phyloP scores from a whole-genome alignment of 2,888 invertebrate genomes.

The Lithophane leautieri region DNA sequence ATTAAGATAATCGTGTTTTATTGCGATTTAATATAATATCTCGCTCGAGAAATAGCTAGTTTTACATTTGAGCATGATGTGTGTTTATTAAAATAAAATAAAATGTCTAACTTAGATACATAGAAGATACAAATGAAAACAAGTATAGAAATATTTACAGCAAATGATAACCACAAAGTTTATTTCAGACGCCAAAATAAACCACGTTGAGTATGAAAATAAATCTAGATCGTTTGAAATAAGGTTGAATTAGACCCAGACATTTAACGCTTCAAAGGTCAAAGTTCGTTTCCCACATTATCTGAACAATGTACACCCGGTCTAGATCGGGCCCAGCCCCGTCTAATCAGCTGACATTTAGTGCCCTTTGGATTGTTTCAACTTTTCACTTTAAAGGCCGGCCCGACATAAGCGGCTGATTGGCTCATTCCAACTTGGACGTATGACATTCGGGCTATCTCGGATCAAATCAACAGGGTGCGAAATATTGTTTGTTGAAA shows the following conservation, averaged over 20 bases:
- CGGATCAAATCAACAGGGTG: constrained; percentile 40
- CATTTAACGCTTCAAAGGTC: constrained; percentile 41
- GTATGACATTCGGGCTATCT: constrained; percentile 37
- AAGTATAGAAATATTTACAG: not conserved
- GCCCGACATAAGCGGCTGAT: constrained; percentile 40
- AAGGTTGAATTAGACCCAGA: constrained; percentile 30
- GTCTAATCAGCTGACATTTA: constrained; percentile 59
- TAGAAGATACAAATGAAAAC: not conserved
- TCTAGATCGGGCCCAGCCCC: constrained; percentile 41
- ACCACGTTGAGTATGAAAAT: constrained; percentile 21
- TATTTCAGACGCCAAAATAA: constrained; percentile 6
- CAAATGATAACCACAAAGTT: not conserved
- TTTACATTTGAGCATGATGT: not conserved
- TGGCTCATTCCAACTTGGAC: constrained; percentile 51
- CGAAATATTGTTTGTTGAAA: constrained; percentile 30
- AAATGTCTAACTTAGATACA: too few relatives aligned
- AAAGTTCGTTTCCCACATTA: constrained; percentile 58
- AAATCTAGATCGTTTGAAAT: constrained; percentile 34
- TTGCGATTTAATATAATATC: not conserved
- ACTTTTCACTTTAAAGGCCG: constrained; percentile 53
- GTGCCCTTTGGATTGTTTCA: constrained; percentile 51
- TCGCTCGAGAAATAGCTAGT: not conserved
- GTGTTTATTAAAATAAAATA: too few relatives aligned
- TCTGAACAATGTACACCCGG: constrained; percentile 37
- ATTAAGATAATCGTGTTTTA: not conserved